phyloP scores from a whole-genome alignment of 2,888 invertebrate species.

The Melieria omissa region DNA sequence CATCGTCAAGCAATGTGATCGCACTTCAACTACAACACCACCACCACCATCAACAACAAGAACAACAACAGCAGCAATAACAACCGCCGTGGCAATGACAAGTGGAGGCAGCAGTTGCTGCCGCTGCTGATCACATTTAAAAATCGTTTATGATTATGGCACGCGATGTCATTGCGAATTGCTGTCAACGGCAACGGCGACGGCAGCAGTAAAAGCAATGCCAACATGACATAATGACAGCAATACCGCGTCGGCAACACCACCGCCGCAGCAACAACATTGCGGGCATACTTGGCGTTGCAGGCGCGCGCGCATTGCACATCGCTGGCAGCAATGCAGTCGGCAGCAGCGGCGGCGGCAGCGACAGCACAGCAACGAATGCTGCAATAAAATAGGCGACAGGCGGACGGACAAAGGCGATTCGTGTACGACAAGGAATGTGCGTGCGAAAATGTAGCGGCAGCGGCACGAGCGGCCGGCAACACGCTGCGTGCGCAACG shows the following conservation, averaged over 20 bases:
- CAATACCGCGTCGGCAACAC: conserved; percentile 13
- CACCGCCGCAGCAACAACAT: conserved; percentile 18
- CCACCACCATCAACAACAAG: not conserved
- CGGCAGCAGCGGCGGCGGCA: not conserved
- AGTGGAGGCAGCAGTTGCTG: conserved; percentile 20
- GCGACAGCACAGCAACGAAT: conserved; percentile 14
- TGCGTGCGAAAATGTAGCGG: conserved; percentile 20
- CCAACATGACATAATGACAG: conserved; percentile 32
- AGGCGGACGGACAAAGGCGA: conserved; percentile 17
- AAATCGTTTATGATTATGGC: conserved; percentile 52
- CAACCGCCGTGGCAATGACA: conserved; percentile 4
- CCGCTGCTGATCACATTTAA: conserved; percentile 32
- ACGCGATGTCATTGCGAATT: conserved; percentile 53
- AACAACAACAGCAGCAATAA: conserved; percentile 1
- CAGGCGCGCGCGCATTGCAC: not conserved
- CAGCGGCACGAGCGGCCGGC: not conserved
- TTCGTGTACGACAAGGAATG: not conserved
- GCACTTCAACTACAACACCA: conserved; percentile 19
- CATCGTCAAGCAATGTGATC: not conserved
- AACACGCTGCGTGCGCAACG: conserved; percentile 7
- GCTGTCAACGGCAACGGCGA: conserved; percentile 44
- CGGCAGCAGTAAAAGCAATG: conserved; percentile 19
- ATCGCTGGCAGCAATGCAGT: too few species aligned
- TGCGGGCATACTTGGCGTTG: conserved; percentile 36
- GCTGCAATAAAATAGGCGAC: conserved; percentile 56